Conservation (phyloP, 1,140 invertebrate species). For the Drosophila pachea region DNA sequence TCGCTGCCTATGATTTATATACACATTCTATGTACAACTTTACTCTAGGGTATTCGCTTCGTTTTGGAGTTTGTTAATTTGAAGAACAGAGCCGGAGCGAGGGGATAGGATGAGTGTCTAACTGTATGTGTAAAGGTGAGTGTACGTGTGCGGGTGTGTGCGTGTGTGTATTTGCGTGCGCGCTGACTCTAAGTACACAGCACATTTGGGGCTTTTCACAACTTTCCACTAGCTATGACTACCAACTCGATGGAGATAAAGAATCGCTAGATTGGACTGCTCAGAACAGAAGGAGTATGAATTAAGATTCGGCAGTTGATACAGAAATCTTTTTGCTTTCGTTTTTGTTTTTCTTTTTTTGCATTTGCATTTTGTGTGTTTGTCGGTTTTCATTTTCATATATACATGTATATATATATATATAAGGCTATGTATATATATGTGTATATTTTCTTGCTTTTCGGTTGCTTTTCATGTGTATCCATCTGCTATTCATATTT, state of each 20-base stretch:
- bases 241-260: neutral
- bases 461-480: conserved; percentile 58
- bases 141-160: conserved; percentile 8
- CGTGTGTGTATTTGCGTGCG: conserved; percentile 3
- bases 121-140: neutral
- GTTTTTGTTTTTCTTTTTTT: conserved; percentile 41
- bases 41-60: conserved; percentile 7
- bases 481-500: conserved; percentile 46
- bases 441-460: conserved; percentile 32
- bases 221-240: conserved; percentile 16
- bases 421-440: neutral
- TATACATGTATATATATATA: conserved; percentile 9
- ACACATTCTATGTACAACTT: conserved; percentile 8
- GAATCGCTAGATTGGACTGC: conserved; percentile 61
- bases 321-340: conserved; percentile 75
- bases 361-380: conserved; percentile 14
- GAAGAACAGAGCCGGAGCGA: neutral
- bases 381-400: conserved; percentile 3
- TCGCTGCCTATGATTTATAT: conserved; percentile 18
- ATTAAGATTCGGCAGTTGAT: conserved; percentile 79
- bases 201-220: neutral
- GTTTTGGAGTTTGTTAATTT: conserved; percentile 32
- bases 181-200: conserved; percentile 31
- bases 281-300: conserved; percentile 79
- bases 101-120: neutral